Base-by-base conservation (phyloP, 2,797 vertebrate genomes). In the Myotis vivesi region DNA sequence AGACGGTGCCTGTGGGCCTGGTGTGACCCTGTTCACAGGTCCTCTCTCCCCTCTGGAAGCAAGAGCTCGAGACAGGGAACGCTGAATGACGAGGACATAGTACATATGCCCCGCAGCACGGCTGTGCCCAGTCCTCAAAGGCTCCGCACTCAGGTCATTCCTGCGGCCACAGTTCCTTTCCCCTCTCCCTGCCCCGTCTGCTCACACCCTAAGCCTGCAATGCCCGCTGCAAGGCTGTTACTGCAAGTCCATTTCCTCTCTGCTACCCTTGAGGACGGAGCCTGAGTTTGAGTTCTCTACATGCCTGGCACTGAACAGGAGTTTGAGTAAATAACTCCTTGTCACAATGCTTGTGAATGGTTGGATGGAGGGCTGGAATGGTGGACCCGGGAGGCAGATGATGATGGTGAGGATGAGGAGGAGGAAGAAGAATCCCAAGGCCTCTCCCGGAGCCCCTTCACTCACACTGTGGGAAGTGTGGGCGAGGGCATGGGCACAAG, bases 41-140 rank as follows among this genome's bases (percentile, higher is more conserved):
- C 59, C 38, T 83, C 77, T 51, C 16, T 22, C 33, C 36, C 16
- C 33, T 77, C 69, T 20, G 22, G 49, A 23, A 3, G 41, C 25
- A 71, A 28, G 86, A 66, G 44, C 30, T 64, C 38, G 46, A 38
- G 33, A 57, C 41, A 16, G 41, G 17, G 33, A 20, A 11, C 0
- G 4, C 8, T 4, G 7, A 33, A 33, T 11, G 23, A 57, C 38
- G 30, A 4, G 36, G 36, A 12, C 13, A 22, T 0, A 38, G 30
- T 23, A 72, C 62, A 69, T 5, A 20, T 1, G 22, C 51, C 46
- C 23, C 3, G 1, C n/a, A 0, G 30, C 51, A 44, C 0, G 0
- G 6, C 22, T 9, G 62, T 11, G 5, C 25, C 30, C 0, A 10
- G 38, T 28, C 16, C 80, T 1, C 0, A 22, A 1, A 44, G 17